These are phyloP conservation scores for Psammodynastes pulverulentus DNA, from an alignment of 2,113 vertebrate species.

Conservation along the genomic window DNA sequence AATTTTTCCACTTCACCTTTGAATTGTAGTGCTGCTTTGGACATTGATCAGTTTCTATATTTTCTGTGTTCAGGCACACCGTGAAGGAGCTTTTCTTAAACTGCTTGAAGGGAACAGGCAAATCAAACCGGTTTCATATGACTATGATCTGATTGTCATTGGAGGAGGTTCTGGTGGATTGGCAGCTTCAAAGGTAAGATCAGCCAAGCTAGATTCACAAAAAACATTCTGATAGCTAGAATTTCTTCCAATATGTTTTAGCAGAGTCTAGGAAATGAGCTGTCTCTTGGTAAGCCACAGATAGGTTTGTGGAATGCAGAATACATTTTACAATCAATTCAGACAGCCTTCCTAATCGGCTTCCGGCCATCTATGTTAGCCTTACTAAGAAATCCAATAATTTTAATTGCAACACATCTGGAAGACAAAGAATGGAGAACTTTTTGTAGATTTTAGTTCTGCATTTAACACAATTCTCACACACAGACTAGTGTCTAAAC, in stretches of 20 bases:
- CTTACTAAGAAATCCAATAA: not conserved
- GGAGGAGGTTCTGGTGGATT: conserved; percentile 80
- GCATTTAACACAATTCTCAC: too few species aligned
- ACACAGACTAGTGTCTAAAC: too few species aligned
- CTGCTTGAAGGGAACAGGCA: conserved; percentile 50
- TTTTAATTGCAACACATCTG: not conserved
- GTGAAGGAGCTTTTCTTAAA: conserved; percentile 49
- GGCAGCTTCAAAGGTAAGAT: conserved; percentile 78
- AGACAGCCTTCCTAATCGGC: not conserved
- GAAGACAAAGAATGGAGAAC: not conserved
- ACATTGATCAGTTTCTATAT: conserved; percentile 21
- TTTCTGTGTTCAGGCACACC: conserved; percentile 48
- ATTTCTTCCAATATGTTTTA: not conserved
- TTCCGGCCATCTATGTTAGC: not conserved
- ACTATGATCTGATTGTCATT: conserved; percentile 82
- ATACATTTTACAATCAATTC: not conserved
- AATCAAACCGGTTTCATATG: conserved; percentile 34
- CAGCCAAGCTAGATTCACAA: not conserved
- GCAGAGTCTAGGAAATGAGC: not conserved
- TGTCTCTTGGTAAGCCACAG: not conserved
- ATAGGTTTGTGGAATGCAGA: not conserved
- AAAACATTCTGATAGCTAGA: not conserved
- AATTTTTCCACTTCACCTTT: not conserved
- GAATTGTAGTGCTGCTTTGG: not conserved
- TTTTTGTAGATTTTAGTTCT: too few species aligned